These are phyloP conservation scores for Luscinia megarhynchos DNA, from an alignment of 2,797 vertebrate species.

Conservation along the genomic window DNA sequence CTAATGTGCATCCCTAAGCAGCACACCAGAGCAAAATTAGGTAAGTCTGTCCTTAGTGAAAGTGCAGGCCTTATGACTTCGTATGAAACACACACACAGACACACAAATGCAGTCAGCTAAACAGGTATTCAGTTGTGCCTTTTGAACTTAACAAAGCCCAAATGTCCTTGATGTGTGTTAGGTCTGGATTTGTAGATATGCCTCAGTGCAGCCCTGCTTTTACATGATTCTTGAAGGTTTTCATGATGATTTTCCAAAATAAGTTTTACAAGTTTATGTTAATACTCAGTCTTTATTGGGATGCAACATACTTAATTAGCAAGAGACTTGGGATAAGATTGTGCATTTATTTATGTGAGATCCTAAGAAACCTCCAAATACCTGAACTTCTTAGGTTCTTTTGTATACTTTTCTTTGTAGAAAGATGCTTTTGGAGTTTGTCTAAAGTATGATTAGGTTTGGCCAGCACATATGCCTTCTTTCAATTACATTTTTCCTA, in stretches of 20 bases:
- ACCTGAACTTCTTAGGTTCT: not conserved
- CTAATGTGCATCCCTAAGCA: not conserved
- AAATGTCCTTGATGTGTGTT: not conserved
- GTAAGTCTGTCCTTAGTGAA: not conserved
- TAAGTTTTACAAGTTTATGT: not conserved
- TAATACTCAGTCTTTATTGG: not conserved
- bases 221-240: not conserved
- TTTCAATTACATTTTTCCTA: not conserved
- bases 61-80: not conserved
- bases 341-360: not conserved
- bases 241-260: not conserved
- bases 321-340: not conserved
- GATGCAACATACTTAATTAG: not conserved
- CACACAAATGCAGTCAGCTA: not conserved
- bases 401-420: not conserved
- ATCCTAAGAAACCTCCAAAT: not conserved
- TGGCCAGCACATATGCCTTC: not conserved
- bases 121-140: not conserved
- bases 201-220: not conserved
- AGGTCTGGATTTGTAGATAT: not conserved
- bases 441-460: not conserved
- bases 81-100: not conserved
- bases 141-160: not conserved
- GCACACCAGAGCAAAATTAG: not conserved
- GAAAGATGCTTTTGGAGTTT: not conserved